These are phyloP conservation scores for Rhyacophila brunnea DNA, from an alignment of 1,140 invertebrate genomes.

Conservation along the genomic window DNA sequence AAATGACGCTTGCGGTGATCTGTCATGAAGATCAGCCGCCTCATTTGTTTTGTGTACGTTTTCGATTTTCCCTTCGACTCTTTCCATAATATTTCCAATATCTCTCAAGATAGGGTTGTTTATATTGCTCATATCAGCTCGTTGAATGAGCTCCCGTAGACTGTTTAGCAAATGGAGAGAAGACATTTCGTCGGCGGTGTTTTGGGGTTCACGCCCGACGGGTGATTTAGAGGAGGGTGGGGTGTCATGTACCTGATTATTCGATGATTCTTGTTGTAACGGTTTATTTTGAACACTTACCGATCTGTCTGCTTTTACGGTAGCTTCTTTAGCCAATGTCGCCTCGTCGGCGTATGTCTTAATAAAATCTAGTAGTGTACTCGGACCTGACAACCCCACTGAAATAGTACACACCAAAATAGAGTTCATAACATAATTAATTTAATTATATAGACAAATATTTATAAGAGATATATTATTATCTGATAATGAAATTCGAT, in stretches of 20 bases:
- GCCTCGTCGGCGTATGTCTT: slow-evolving; percentile 32
- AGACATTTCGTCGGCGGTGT: slow-evolving; percentile 4
- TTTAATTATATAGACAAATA: too few species aligned
- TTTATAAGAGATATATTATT: too few species aligned
- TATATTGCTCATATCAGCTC: slow-evolving; percentile 12
- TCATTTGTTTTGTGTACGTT: too few species aligned
- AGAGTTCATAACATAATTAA: too few species aligned
- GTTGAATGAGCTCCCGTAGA: slow-evolving; percentile 25
- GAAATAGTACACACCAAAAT: slow-evolving; percentile 6
- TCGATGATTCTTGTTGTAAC: slow-evolving; percentile 6
- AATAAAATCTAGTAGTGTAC: slow-evolving; percentile 29
- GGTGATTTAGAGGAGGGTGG: slow-evolving; percentile 20
- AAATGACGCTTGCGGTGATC: too few species aligned
- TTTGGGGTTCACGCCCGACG: too few species aligned
- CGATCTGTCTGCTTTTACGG: slow-evolving; percentile 29
- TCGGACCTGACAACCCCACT: slow-evolving; percentile 29
- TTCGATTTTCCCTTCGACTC: slow-evolving; percentile 16
- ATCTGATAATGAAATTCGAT: too few species aligned
- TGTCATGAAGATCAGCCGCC: too few species aligned
- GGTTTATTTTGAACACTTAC: slow-evolving; percentile 27
- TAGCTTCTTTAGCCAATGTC: slow-evolving; percentile 32
- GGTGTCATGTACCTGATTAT: slow-evolving; percentile 16
- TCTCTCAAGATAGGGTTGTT: slow-evolving; percentile 25
- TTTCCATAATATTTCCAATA: slow-evolving; percentile 31
- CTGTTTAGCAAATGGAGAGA: slow-evolving; percentile 20